These are phyloP conservation scores for Damaliscus lunatus DNA, from an alignment of 2,113 vertebrate genomes.

Conservation along the genomic window DNA sequence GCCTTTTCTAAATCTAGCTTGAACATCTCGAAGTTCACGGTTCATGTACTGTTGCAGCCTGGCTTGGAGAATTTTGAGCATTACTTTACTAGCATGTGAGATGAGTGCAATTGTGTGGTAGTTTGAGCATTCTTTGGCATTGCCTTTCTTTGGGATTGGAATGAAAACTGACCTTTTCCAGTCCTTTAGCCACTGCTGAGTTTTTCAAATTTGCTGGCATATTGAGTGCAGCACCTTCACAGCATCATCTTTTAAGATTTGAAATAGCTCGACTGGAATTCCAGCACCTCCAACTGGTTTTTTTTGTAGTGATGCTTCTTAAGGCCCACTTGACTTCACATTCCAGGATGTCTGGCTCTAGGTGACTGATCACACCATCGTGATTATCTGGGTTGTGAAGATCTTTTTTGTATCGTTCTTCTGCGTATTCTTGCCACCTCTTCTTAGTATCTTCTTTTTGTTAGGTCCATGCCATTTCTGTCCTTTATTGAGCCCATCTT, in stretches of 20 bases:
- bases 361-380: not conserved
- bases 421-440: not conserved
- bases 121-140: not conserved
- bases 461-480: not conserved
- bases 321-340: not conserved
- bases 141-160: not conserved
- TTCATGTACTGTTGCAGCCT: not conserved
- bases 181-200: not conserved
- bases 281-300: not conserved
- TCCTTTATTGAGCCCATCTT: not conserved
- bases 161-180: not conserved
- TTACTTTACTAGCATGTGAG: not conserved
- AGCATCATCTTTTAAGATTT: not conserved
- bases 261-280: not conserved
- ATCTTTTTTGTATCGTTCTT: not conserved
- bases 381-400: not conserved
- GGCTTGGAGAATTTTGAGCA: not conserved
- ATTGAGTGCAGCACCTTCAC: not conserved
- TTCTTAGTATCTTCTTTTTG: not conserved
- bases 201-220: not conserved
- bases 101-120: not conserved
- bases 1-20: not conserved
- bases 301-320: not conserved
- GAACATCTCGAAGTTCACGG: rapidly evolving
- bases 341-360: not conserved